Percentiles rank a stretch among this genome's conserved stretches.
Evolutionary conservation across 2,888 invertebrate species (phyloP).

Genomic region (Scaeva pyrastri): DNA sequence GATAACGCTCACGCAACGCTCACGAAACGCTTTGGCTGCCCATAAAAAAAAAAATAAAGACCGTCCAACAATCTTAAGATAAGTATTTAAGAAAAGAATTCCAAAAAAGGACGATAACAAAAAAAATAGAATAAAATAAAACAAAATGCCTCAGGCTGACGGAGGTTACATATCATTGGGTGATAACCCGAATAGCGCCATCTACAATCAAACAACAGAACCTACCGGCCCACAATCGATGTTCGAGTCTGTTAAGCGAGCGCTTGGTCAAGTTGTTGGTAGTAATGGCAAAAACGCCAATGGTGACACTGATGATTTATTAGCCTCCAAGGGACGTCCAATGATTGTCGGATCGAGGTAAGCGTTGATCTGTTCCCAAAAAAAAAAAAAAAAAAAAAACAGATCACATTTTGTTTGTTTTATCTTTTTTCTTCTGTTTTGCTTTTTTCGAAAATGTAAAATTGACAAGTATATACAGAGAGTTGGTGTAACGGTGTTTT

Average conservation of each 20-base stretch:
- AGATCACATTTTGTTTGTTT: neutral
- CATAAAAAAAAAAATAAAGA: slow-evolving; percentile 19
- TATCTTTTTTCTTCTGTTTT: neutral
- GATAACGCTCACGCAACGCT: slow-evolving; percentile 63
- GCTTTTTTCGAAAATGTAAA: slow-evolving; percentile 30
- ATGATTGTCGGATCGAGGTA: slow-evolving; percentile 83
- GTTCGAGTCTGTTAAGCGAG: slow-evolving; percentile 83
- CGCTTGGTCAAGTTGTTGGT: slow-evolving; percentile 83
- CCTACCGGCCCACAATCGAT: slow-evolving; percentile 83
- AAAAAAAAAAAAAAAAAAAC: neutral
- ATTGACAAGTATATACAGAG: slow-evolving; percentile 51
- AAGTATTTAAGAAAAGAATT: slow-evolving; percentile 60
- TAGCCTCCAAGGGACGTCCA: slow-evolving; percentile 81
- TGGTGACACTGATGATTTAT: slow-evolving; percentile 81
- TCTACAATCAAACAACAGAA: slow-evolving; percentile 84
- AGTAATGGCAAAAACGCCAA: slow-evolving; percentile 77
- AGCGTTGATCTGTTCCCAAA: slow-evolving; percentile 76
- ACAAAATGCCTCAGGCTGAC: slow-evolving; percentile 83
- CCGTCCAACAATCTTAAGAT: slow-evolving; percentile 50
- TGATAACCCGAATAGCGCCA: slow-evolving; percentile 80
- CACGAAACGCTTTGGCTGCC: slow-evolving; percentile 70
- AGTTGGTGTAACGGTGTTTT: slow-evolving; percentile 67
- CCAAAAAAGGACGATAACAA: slow-evolving; percentile 14
- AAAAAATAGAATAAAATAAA: neutral
- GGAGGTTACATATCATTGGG: slow-evolving; percentile 84